Evolutionary conservation across 2,113 vertebrate genomes (phyloP).

Genomic region (Pangasianodon gigas): DNA sequence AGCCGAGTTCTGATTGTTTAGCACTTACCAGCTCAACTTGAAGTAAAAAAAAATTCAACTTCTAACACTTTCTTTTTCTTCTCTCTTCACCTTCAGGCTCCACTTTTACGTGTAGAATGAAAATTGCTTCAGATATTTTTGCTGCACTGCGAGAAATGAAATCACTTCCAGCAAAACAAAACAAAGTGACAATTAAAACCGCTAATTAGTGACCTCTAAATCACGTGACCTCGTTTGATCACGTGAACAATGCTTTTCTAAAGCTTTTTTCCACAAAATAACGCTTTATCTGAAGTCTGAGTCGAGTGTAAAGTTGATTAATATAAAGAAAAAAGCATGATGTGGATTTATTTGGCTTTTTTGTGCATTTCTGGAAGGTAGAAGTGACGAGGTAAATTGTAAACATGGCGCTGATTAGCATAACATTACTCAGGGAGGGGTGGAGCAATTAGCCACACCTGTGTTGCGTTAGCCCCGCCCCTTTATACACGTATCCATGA

Average conservation of each 20-base stretch:
- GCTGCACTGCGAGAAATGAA: background rate
- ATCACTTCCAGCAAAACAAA: background rate
- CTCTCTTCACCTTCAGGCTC: background rate
- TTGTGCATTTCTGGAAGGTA: background rate
- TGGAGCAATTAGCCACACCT: background rate
- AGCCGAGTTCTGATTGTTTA: background rate
- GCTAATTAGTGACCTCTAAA: background rate
- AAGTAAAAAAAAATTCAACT: background rate
- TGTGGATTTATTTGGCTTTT: background rate
- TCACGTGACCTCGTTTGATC: background rate
- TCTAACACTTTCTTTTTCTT: background rate
- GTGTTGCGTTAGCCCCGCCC: background rate
- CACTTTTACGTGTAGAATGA: background rate
- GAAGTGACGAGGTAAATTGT: too few species aligned
- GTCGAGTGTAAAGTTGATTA: background rate
- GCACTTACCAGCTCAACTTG: background rate
- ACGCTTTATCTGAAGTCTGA: background rate
- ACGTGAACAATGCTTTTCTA: too few species aligned
- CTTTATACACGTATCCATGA: background rate
- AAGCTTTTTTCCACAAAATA: background rate
- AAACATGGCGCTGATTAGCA: too few species aligned
- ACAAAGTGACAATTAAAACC: background rate
- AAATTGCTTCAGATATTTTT: background rate
- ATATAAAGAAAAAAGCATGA: background rate
- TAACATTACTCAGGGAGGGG: too few species aligned